Conservation (phyloP, 2,113 vertebrate genomes). For the human region DNA sequence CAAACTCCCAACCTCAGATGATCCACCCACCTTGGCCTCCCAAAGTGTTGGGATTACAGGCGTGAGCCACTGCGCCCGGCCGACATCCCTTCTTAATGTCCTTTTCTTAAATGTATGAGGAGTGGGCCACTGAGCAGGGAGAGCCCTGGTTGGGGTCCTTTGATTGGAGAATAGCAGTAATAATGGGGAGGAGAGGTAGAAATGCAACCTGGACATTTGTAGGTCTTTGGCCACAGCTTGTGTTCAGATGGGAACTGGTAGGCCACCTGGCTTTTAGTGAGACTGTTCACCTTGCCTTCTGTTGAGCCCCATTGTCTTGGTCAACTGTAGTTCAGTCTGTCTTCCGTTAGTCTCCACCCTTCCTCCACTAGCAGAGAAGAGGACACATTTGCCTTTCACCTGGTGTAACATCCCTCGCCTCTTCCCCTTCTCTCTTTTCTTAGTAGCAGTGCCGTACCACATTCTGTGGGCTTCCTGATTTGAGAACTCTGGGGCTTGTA, state of each 20-base stretch:
- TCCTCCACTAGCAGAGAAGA: background rate
- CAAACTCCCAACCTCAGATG: too few relatives aligned
- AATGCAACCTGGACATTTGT: background rate
- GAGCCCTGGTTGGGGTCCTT: background rate
- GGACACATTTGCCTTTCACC: background rate
- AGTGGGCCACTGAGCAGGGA: fast-evolving
- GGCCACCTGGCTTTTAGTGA: background rate
- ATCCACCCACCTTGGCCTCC: too few relatives aligned
- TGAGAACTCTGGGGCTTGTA: too few relatives aligned
- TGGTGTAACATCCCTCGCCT: too few relatives aligned
- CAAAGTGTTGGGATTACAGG: too few relatives aligned
- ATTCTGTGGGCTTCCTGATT: background rate
- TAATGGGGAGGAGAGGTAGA: background rate
- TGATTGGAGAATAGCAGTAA: background rate
- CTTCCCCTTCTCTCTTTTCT: background rate
- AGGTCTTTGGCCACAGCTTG: background rate
- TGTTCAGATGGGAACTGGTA: background rate
- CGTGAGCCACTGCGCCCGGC: too few relatives aligned
- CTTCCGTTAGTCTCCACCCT: background rate
- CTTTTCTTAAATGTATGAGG: background rate
- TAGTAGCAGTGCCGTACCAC: background rate
- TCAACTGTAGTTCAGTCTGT: too few relatives aligned
- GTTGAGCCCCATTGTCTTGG: too few relatives aligned
- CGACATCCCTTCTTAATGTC: background rate
- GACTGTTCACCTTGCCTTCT: too few relatives aligned